Conservation (phyloP, 1,140 invertebrate species). For the Trichomalopsis sarcophagae region DNA sequence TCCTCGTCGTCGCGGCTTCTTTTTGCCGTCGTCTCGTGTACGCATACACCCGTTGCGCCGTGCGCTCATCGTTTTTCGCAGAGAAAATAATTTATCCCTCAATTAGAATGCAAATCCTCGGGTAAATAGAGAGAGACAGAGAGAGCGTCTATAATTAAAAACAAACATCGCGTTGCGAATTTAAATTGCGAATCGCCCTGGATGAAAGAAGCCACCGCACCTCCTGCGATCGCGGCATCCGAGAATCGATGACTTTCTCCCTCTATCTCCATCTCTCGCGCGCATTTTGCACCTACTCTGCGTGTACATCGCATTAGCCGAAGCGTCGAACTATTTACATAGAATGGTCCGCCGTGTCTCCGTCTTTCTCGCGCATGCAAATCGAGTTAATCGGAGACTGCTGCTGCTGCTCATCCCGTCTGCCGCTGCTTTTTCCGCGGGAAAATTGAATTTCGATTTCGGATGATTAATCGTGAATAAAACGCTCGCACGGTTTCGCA, state of each 20-base stretch:
- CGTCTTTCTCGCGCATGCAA: neutral
- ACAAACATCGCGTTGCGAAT: neutral
- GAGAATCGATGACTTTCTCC: constrained; percentile 1
- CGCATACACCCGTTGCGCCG: no score
- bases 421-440: neutral
- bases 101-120: neutral
- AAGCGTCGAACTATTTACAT: constrained; percentile 27
- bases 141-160: neutral
- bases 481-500: neutral
- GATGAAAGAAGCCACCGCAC: neutral
- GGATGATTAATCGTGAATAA: neutral
- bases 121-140: neutral
- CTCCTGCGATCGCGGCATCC: neutral
- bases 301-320: neutral
- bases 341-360: constrained; percentile 6
- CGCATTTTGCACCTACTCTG: no score
- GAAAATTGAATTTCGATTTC: neutral
- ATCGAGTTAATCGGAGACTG: neutral
- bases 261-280: neutral
- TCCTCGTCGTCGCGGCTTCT: neutral
- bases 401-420: neutral
- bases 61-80: neutral
- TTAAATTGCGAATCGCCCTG: neutral
- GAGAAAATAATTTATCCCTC: neutral
- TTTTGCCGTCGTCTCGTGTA: no score